These are phyloP conservation scores for Shargacucullia verbasci DNA, from an alignment of 2,888 invertebrate species.

Conservation along the genomic window DNA sequence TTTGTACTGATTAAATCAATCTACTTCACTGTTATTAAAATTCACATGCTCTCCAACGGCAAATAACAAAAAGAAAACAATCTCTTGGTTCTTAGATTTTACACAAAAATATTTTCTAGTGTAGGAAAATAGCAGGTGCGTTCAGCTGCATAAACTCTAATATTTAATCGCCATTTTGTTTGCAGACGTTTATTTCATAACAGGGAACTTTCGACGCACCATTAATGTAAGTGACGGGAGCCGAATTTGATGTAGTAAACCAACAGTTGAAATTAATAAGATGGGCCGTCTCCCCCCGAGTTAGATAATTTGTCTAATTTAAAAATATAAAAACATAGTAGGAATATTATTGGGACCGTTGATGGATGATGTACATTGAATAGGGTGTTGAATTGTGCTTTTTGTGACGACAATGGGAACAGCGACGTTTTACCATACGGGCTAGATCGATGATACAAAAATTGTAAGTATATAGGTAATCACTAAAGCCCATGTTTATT, in stretches of 20 bases:
- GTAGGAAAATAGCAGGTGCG: no score
- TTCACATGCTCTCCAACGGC: no score
- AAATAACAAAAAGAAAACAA: no score
- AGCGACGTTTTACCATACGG: slow-evolving; percentile 41
- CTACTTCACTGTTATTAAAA: no score
- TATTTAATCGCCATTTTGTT: no score
- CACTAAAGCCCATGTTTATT: no score
- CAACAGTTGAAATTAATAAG: slow-evolving; percentile 61
- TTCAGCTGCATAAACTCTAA: no score
- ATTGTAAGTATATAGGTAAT: no score
- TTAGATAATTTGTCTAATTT: slow-evolving; percentile 71
- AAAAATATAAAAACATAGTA: slow-evolving; percentile 67
- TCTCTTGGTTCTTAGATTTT: no score
- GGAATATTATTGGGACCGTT: slow-evolving; percentile 37
- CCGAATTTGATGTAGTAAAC: slow-evolving; percentile 43
- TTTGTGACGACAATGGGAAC: slow-evolving; percentile 27
- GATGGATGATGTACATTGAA: slow-evolving; percentile 11
- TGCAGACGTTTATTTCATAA: no score
- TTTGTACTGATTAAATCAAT: no score
- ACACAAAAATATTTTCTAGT: no score
- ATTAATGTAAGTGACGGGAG: slow-evolving; percentile 24
- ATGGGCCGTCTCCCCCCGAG: slow-evolving; percentile 57
- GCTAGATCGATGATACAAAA: slow-evolving; percentile 28
- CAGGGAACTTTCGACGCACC: background rate
- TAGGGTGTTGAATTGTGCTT: slow-evolving; percentile 33